These are phyloP conservation scores for Parnassius smintheus DNA, from an alignment of 2,888 invertebrate species.

Conservation along the genomic window DNA sequence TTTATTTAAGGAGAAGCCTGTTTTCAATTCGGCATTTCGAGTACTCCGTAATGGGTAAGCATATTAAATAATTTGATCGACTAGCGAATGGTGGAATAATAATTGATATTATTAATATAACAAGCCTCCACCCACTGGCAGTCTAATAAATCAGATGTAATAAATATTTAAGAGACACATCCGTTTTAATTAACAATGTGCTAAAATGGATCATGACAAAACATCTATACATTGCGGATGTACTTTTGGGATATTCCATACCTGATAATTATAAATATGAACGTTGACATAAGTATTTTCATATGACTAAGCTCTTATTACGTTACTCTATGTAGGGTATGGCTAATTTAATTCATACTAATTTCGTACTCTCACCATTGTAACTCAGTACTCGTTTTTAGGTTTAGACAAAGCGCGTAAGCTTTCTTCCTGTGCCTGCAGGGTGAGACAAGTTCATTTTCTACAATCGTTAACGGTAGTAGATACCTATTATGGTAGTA, in stretches of 20 bases:
- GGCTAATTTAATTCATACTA: no score
- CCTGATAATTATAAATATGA: conserved; percentile 24
- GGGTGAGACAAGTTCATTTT: no score
- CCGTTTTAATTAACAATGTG: conserved; percentile 64
- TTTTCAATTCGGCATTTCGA: conserved; percentile 4
- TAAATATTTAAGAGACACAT: conserved; percentile 61
- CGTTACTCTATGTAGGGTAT: no score
- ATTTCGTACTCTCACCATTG: no score
- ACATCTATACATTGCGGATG: conserved; percentile 48
- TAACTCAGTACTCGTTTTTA: no score
- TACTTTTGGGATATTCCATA: conserved; percentile 25
- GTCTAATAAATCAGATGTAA: conserved; percentile 60
- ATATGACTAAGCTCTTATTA: no score
- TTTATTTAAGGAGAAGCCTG: conserved; percentile 7
- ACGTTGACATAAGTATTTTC: conserved; percentile 4
- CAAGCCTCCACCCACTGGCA: conserved; percentile 53
- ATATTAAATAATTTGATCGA: conserved; percentile 4
- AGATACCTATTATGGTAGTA: no score
- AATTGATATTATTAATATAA: conserved; percentile 32
- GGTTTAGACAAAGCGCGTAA: no score
- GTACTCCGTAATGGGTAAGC: neutral
- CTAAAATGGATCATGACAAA: conserved; percentile 42
- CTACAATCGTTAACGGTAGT: no score
- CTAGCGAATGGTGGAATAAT: conserved; percentile 27
- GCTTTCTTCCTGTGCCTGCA: no score